Evolutionary conservation across 2,797 vertebrate genomes (phyloP).

Genomic region (Acanthurus lineatus): DNA sequence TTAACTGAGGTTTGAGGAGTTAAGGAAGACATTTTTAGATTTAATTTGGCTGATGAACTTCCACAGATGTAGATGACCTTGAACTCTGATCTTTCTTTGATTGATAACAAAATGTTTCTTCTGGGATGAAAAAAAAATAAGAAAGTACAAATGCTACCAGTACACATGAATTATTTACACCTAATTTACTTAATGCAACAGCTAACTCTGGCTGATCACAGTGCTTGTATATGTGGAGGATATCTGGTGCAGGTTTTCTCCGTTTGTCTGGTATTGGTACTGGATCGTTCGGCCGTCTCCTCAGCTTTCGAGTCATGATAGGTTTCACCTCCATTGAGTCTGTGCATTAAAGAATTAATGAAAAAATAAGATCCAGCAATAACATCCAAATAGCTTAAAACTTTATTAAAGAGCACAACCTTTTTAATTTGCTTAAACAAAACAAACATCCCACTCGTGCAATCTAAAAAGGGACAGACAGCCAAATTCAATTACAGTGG

Average conservation of each 20-base stretch:
- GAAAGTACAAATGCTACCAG: neutral
- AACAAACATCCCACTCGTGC: neutral
- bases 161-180: neutral
- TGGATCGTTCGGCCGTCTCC: constrained; percentile 96
- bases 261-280: constrained; percentile 98
- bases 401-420: neutral
- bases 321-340: constrained; percentile 99
- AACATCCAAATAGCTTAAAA: neutral
- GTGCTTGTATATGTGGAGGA: constrained; percentile 81
- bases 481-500: neutral
- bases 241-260: constrained; percentile 98
- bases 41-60: neutral
- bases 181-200: neutral
- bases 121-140: neutral
- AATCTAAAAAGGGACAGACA: neutral
- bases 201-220: neutral
- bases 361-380: constrained; percentile 17
- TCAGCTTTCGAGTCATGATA: constrained; percentile 97
- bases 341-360: constrained; percentile 59
- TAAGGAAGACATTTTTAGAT: constrained; percentile 73
- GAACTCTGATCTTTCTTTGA: neutral
- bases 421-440: neutral
- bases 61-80: neutral
- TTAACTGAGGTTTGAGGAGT: constrained; percentile 92
- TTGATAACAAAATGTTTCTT: no score